Conservation (phyloP, 2,797 vertebrate genomes). For the Odontamblyopus lacepedii region DNA sequence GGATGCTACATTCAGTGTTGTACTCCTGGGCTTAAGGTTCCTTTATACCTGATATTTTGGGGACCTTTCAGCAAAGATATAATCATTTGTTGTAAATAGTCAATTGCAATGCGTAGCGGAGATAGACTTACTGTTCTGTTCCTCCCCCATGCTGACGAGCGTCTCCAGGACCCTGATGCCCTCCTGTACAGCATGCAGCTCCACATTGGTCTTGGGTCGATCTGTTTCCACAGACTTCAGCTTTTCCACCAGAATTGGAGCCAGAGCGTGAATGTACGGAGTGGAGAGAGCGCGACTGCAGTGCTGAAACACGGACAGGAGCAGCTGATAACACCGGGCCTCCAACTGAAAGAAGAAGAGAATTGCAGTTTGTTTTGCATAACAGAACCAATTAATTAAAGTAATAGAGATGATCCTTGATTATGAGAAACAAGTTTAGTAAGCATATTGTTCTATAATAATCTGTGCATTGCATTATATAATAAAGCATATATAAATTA, state of each 20-base stretch:
- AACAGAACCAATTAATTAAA: background rate
- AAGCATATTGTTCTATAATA: background rate
- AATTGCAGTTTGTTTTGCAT: background rate
- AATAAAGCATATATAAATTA: background rate
- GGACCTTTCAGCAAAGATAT: too few relatives aligned
- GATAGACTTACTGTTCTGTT: conserved; percentile 89
- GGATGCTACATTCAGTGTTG: background rate
- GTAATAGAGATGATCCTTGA: too few relatives aligned
- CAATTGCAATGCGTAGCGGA: background rate
- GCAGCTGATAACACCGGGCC: conserved; percentile 94
- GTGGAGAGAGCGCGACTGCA: conserved; percentile 90
- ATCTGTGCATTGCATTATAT: background rate
- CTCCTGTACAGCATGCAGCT: conserved; percentile 94
- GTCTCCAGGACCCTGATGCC: conserved; percentile 95
- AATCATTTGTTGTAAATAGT: too few relatives aligned
- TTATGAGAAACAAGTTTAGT: too few relatives aligned
- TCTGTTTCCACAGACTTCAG: conserved; percentile 89
- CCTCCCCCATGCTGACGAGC: conserved; percentile 92
- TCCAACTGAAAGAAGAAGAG: conserved; percentile 81
- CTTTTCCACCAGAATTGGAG: conserved; percentile 93
- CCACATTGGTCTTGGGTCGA: conserved; percentile 79
- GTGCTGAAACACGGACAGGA: conserved; percentile 96
- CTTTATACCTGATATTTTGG: too few relatives aligned
- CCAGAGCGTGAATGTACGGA: conserved; percentile 94
- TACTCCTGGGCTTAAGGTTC: too few relatives aligned